Percentiles rank a stretch among this genome's conserved stretches.
These are phyloP conservation scores for Ceratina calcarata DNA, from an alignment of 1,140 invertebrate species.

Conservation along the genomic window DNA sequence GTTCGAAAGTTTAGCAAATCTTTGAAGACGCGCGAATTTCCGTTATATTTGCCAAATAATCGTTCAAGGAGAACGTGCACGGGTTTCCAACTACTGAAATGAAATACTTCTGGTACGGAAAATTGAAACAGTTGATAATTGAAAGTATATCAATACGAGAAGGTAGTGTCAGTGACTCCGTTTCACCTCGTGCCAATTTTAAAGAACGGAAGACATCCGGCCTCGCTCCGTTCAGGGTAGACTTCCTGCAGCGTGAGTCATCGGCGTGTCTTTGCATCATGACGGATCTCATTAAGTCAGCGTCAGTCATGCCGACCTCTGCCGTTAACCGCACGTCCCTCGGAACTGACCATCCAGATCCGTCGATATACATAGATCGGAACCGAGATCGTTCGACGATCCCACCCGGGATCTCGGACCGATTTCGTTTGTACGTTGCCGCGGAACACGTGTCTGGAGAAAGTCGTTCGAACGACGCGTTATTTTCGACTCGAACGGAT, in stretches of 20 bases:
- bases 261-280: conserved; percentile 29
- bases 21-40: neutral
- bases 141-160: neutral
- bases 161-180: conserved; percentile 46
- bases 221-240: conserved; percentile 22
- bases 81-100: too few species aligned
- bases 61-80: too few species aligned
- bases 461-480: conserved; percentile 3
- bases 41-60: neutral
- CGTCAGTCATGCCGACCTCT: conserved; percentile 22
- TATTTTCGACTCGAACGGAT: neutral
- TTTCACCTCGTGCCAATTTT: conserved; percentile 60
- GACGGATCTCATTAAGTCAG: conserved; percentile 48
- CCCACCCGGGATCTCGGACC: neutral
- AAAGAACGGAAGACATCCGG: conserved; percentile 46
- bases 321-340: conserved; percentile 23
- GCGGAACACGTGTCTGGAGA: conserved; percentile 16
- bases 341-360: conserved; percentile 29
- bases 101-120: neutral
- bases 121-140: neutral
- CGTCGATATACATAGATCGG: conserved; percentile 15
- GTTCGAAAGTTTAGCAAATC: neutral
- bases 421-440: conserved; percentile 18
- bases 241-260: conserved; percentile 49
- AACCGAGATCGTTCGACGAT: conserved; percentile 6